Percentiles rank a stretch among this genome's conserved stretches.
Conservation (phyloP, 2,113 vertebrate genomes). For the Phalacrocorax carbo region DNA sequence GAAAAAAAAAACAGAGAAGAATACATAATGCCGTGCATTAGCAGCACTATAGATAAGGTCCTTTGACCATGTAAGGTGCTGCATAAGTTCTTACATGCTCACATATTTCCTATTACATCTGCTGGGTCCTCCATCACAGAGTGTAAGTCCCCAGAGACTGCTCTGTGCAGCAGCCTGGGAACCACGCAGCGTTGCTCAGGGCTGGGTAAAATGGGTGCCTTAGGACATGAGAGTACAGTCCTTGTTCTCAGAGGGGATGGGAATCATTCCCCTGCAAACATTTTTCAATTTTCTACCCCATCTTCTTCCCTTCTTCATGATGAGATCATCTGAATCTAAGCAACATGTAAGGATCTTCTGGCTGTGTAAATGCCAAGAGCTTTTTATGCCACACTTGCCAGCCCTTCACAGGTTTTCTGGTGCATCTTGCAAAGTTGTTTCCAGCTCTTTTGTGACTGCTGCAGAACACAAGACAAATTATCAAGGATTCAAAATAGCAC, state of each 20-base stretch:
- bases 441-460: constrained; percentile 10
- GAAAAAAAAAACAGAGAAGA: not conserved
- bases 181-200: not conserved
- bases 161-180: not conserved
- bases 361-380: not conserved
- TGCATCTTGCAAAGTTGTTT: not conserved
- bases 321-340: not conserved
- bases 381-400: not conserved
- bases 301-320: not conserved
- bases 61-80: not conserved
- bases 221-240: not conserved
- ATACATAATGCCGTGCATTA: not conserved
- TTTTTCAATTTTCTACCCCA: not conserved
- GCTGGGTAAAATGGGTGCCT: not conserved
- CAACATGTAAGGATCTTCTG: not conserved
- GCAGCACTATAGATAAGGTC: not conserved
- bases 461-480: constrained; percentile 5
- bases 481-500: not conserved
- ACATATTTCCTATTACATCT: not conserved
- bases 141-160: not conserved
- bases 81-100: not conserved
- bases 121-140: not conserved
- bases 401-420: not conserved
- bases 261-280: not conserved
- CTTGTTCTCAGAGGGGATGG: not conserved